Evolutionary conservation across 1,140 invertebrate genomes (phyloP), one percentile per base, ranked within the genome.

Genomic region (Lucilia cuprina): DNA sequence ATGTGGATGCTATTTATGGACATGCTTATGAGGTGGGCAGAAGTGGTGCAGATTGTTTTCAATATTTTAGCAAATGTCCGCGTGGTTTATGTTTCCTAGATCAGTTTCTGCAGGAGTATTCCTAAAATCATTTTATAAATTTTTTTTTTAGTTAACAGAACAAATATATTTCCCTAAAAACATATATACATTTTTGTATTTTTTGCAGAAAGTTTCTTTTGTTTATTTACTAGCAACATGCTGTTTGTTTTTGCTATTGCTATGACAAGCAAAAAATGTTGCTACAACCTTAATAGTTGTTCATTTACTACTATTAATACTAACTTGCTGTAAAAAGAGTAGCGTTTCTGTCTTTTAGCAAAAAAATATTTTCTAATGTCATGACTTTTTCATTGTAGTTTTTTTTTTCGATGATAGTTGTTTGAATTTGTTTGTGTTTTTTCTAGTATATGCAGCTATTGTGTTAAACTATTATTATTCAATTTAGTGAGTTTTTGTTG

Each of bases 11-110:
- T n/a, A 83, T 50, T 78, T 90, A 90, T 82, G 86, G 87, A 19
- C 86, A 88, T 80, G 89, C 89, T 41, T 88, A 86, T 83, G 85
- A 82, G 25, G 87, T 89, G 74, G 89, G 89, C 4, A 87, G 55
- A 70, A 78, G 86, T 5, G 88, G 86, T 84, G 86, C 85, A 82
- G 87, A 90, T 85, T 90, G 89, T 82, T 60, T 88, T 41, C 74
- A 49, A 9, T 85, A 87, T 2, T 90, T 85, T 74, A 77, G 49
- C 35, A 74, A 85, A 60, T 90, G 89, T 84, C 88, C 87, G 84
- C 86, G 86, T 25, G 86, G 87, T 21, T 78, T 83, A 9, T 88
- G 86, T 82, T 78, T 87, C 5, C 82, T 90, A 41, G 89, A 90
- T 86, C 83, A 84, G 41, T 82, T 80, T 82, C 13, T 84, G 35